Base-by-base conservation (phyloP, 2,888 invertebrate genomes). In the Panorpa germanica region DNA sequence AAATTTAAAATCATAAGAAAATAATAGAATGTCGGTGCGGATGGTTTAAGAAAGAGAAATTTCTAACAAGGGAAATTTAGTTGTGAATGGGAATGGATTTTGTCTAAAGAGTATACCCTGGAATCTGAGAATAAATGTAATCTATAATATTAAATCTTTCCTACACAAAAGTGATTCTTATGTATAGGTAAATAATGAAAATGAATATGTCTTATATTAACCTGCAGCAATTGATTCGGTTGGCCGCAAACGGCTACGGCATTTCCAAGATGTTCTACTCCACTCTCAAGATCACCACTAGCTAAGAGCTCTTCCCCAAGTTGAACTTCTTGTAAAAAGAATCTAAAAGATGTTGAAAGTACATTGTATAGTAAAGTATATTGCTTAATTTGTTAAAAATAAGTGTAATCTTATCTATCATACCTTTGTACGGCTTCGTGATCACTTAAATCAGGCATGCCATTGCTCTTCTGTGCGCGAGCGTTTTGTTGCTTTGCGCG, bases 201-300 rank as follows among this genome's bases (percentile, higher is more conserved):
- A 31, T 10, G 13, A 5, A 8, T 13, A 25, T 10, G 3, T n/a
- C 11, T 23, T 8, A 14, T 17, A 17, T 12, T 22, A 19, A 68
- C 66, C 48, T 78, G 71, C 28, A 93, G 64, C 30, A 93, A 60
- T 50, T 90, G 85, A 44, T 80, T 75, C 1, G 90, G 85, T 52
- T 96, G 91, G 8, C 91, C 93, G 50, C 96, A 96, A 15, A 96
- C 83, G 4, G 90, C 82, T n/a, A 98, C 83, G 6, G 96, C 96
- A 55, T 90, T 91, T 24, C 86, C 83, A 40, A 98, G 69, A 59
- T 96, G 96, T 52, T 93, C 90, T 29, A 95, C 83, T 20, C 91
- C 96, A 25, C 71, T 76, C 39, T 91, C 83, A 36, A 85, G 53
- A 45, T 88, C 80, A 9, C 88, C 88, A n/a, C 70, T 69, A 9